Percentiles rank a stretch among this genome's conserved stretches.
Conservation (phyloP, 2,113 vertebrate species). For the Hipposideros armiger region DNA sequence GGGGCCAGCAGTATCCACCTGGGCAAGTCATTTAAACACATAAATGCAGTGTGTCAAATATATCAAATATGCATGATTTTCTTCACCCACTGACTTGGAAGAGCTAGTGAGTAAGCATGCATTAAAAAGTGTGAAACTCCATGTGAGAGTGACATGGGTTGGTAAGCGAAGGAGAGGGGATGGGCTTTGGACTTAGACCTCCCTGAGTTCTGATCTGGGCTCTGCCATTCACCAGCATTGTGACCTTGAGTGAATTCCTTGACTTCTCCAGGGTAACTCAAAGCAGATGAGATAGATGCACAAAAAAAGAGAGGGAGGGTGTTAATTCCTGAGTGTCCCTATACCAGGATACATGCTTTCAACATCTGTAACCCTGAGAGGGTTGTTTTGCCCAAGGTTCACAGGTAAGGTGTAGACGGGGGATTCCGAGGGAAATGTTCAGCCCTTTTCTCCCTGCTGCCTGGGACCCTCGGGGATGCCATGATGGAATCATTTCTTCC, state of each 20-base stretch:
- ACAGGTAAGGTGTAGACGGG: not conserved
- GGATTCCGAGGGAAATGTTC: not conserved
- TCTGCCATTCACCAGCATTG: not conserved
- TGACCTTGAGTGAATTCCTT: slow-evolving; percentile 48
- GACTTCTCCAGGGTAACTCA: not conserved
- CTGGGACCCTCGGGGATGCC: not conserved
- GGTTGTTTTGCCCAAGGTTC: not conserved
- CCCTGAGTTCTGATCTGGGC: not conserved
- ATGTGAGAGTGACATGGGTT: too few relatives aligned
- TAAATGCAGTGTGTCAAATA: not conserved
- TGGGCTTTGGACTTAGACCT: not conserved
- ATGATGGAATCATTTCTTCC: not conserved
- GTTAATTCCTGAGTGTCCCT: not conserved
- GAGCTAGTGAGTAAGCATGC: not conserved
- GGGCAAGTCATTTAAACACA: not conserved
- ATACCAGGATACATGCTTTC: not conserved
- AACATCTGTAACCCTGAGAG: not conserved
- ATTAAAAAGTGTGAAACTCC: not conserved
- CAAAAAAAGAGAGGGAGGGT: not conserved
- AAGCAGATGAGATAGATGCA: not conserved
- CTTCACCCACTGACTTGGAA: not conserved
- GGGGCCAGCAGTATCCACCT: too few relatives aligned
- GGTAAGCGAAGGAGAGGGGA: fast-evolving
- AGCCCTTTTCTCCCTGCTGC: not conserved
- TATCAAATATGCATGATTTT: not conserved